Evolutionary conservation across 1,140 invertebrate genomes (phyloP).

Genomic region (Hypothenemus hampei): DNA sequence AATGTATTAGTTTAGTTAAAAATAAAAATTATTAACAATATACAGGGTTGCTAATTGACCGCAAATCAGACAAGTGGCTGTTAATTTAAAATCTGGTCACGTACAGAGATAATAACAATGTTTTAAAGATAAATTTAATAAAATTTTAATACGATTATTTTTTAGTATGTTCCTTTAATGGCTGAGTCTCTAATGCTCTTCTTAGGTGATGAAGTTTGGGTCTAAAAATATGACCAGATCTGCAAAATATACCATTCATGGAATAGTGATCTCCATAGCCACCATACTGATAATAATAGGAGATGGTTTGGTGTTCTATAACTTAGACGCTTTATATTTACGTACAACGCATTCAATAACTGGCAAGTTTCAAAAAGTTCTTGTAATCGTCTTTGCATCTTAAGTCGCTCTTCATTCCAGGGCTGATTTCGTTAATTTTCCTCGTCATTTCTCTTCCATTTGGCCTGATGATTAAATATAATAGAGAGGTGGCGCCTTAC

Average conservation of each 20-base stretch:
- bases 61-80: no score
- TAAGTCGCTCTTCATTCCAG: conserved; percentile 9
- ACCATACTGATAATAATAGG: conserved; percentile 31
- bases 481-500: conserved; percentile 14
- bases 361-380: conserved; percentile 21
- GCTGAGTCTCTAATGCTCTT: conserved; percentile 35
- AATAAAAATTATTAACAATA: no score
- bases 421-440: conserved; percentile 33
- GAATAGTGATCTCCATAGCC: conserved; percentile 27
- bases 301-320: conserved; percentile 26
- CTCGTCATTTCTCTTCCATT: conserved; percentile 26
- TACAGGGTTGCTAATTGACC: no score
- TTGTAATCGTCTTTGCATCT: not conserved
- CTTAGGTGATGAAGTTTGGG: conserved; percentile 34
- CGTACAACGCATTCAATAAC: conserved; percentile 35
- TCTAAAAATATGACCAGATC: conserved; percentile 25
- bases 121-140: no score
- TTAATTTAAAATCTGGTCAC: no score
- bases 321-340: conserved; percentile 28
- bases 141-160: conserved; percentile 5
- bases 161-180: conserved; percentile 36
- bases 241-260: conserved; percentile 34
- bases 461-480: conserved; percentile 30
- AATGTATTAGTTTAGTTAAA: no score
- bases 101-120: no score